Evolutionary conservation across 2,888 invertebrate species (phyloP), one percentile per base, ranked within the genome.

Genomic region (Chloroclysta siterata): DNA sequence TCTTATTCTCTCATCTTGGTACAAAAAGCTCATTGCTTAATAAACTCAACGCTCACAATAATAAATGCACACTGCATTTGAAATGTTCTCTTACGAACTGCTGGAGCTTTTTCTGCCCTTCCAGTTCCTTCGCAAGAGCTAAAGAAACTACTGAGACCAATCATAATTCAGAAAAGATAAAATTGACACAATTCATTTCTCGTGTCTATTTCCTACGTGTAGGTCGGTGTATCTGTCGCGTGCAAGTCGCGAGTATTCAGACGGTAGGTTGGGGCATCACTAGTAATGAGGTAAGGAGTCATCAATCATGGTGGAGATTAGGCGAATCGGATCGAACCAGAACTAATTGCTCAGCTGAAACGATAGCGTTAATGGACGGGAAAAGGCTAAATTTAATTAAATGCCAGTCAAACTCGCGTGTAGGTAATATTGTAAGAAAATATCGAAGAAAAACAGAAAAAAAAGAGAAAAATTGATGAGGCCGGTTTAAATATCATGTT

Each of bases 271-370:
- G 28, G 41, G 55, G 39, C 65, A 63, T 53, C 63, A 53, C 53
- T 62, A 65, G 70, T 80, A 78, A 81, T 78, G 78, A 78, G 76
- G 61, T 82, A 80, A 84, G 80, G 84, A 80, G 82, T 77, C 87
- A 91, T 91, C 89, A 89, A 90, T 91, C 91, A 91, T 88, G 86
- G 81, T 78, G 78, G 72, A 78, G 77, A 77, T 82, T 77, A 71
- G 76, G 69, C 71, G 77, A 69, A 71, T 71, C 72, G 72, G 76
- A 80, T 82, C 79, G 73, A 78, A 79, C 80, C 81, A 71, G 72
- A 79, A 78, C 85, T 89, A 90, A 90, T 90, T 86, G 86, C 87
- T 79, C 77, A 78, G 81, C 77, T 77, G 78, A 83, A 84, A 82
- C 84, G 87, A 86, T 86, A 81, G 79, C 79, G 75, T 71, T 82